Conservation (phyloP, 2,797 vertebrate genomes). For the Molossus alvarezi region DNA sequence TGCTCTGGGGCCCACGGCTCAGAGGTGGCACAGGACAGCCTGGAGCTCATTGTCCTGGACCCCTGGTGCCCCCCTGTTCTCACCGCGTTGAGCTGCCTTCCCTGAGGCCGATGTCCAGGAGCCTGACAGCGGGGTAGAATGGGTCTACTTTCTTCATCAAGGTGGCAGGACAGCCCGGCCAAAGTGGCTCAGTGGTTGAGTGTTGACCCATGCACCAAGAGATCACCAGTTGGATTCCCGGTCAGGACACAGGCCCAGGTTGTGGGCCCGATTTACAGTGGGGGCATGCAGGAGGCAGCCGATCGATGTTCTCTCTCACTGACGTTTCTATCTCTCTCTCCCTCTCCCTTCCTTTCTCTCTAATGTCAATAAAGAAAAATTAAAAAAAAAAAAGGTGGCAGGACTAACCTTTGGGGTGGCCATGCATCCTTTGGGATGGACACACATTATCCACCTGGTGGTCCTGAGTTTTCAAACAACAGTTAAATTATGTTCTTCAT, state of each 20-base stretch:
- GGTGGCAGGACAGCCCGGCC: too few species aligned
- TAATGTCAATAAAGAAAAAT: too few species aligned
- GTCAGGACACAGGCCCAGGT: too few species aligned
- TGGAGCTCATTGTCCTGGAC: background rate
- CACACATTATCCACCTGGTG: background rate
- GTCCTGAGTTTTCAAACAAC: conserved; percentile 75
- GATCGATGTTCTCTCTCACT: too few species aligned
- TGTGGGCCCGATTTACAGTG: too few species aligned
- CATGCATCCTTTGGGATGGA: background rate
- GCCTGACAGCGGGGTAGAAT: accelerated
- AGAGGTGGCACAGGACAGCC: background rate
- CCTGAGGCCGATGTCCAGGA: background rate
- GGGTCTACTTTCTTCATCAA: background rate
- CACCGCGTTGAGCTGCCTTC: background rate
- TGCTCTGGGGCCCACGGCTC: background rate
- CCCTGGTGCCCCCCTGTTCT: background rate
- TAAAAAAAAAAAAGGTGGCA: background rate
- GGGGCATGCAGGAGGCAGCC: too few species aligned
- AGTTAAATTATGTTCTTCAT: conserved; percentile 56
- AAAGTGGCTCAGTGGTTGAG: too few species aligned
- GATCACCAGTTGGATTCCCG: too few species aligned
- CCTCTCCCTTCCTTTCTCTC: too few species aligned
- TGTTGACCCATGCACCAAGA: too few species aligned
- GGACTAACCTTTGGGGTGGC: background rate
- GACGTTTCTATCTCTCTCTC: too few species aligned